Evolutionary conservation across 2,888 invertebrate genomes (phyloP), one percentile per base, ranked within the genome.

Genomic region (Acleris holmiana): DNA sequence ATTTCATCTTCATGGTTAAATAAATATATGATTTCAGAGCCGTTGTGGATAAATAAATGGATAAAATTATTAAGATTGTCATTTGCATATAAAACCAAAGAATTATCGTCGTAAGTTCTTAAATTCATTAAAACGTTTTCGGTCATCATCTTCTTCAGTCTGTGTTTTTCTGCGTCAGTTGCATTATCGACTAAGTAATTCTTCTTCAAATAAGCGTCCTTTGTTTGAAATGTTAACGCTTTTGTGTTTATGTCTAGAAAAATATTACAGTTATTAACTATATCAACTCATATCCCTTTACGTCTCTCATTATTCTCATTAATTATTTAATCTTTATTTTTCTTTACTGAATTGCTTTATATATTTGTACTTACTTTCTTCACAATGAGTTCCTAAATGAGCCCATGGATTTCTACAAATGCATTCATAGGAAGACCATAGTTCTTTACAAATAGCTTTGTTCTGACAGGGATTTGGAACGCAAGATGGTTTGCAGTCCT

Each of bases 41-140:
- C 96, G 68, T 95, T 95, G 70, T 96, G 95, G 68, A 98, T 95
- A 84, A 97, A 97, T 29, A 98, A 88, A 84, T 98, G 98, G 57
- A 98, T 95, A 83, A 98, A 98, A 85, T 99, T 99, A 82, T 98
- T 98, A 66, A 97, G 92, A 83, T 98, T 96, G 84, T 99, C 98
- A 80, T 98, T 97, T 40, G 98, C 97, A 79, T 98, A 98, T 7
- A 98, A 90, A 18, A 98, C 95, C 73, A 98, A 86, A 0, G 97
- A 95, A 71, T 96, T 94, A 46, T 94, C 93, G 75, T 97, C 97
- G 80, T 97, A 97, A 0, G 98, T 98, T 73, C 98, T 93, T 67
- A 99, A 92, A 86, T 98, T 98, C 81, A 98, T 94, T n/a, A 98
- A 93, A 62, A 98, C 95, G 75, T 96, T 95, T 82, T 97, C 95